Evolutionary conservation across 2,113 vertebrate genomes (phyloP).

Genomic region (Nothocercus julius): DNA sequence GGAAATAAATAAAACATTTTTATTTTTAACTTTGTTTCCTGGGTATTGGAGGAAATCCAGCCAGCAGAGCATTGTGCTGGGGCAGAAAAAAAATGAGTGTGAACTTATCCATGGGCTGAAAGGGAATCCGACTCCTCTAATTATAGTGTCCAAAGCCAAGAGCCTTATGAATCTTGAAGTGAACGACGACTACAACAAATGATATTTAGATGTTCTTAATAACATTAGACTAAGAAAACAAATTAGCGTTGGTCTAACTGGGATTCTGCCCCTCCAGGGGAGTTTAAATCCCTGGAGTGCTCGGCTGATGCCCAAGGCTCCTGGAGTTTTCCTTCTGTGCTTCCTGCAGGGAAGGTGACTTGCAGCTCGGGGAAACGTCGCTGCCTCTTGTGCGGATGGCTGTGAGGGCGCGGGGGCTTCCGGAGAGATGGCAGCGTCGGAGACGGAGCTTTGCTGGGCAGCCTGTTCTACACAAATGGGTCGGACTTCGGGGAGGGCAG

Average conservation of each 20-base stretch:
- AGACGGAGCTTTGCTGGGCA: not conserved
- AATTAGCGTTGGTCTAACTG: not conserved
- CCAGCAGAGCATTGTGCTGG: not conserved
- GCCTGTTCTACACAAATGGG: not conserved
- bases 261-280: not conserved
- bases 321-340: not conserved
- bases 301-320: not conserved
- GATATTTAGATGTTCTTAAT: not conserved
- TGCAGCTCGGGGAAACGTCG: too few relatives aligned
- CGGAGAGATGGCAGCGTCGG: not conserved
- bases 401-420: not conserved
- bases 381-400: not conserved
- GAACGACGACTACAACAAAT: not conserved
- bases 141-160: not conserved
- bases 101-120: not conserved
- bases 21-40: conserved; percentile 42
- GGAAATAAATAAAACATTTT: conserved; percentile 2
- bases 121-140: not conserved
- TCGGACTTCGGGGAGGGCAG: not conserved
- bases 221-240: not conserved
- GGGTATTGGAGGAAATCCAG: conserved; percentile 28
- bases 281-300: not conserved
- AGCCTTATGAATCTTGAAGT: not conserved
- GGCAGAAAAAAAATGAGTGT: not conserved
- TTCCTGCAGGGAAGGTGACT: not conserved